Conservation (phyloP, 1,140 invertebrate species). For the Drosophila pectinifera region DNA sequence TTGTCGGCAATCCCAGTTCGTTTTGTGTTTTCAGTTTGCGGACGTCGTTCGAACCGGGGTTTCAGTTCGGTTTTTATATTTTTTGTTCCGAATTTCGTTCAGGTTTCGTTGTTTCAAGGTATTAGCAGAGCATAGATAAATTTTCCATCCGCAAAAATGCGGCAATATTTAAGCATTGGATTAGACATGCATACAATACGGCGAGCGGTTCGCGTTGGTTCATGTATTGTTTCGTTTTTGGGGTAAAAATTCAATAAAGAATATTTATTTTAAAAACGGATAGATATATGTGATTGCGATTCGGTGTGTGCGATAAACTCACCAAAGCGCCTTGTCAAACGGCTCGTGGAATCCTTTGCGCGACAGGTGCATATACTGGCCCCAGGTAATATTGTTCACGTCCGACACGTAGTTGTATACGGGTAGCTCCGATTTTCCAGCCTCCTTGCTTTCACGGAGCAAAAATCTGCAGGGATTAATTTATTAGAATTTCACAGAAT, state of each 20-base stretch:
- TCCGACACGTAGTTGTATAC: constrained; percentile 86
- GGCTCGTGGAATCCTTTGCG: constrained; percentile 83
- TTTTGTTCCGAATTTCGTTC: constrained; percentile 46
- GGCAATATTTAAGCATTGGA: constrained; percentile 78
- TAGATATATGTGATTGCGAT: not conserved
- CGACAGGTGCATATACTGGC: constrained; percentile 85
- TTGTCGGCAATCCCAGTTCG: constrained; percentile 39
- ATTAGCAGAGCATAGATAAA: constrained; percentile 74
- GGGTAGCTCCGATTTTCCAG: constrained; percentile 80
- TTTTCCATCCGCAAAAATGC: constrained; percentile 60
- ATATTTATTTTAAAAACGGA: constrained; percentile 45
- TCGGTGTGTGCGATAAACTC: constrained; percentile 29
- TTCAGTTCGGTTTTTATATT: constrained; percentile 30
- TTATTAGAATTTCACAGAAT: not conserved
- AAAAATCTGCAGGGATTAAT: constrained; percentile 38
- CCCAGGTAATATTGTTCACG: constrained; percentile 85
- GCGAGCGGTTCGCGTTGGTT: constrained; percentile 23
- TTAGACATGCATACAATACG: constrained; percentile 71
- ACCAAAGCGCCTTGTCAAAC: constrained; percentile 84
- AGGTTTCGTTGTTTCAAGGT: constrained; percentile 73
- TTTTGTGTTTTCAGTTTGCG: constrained; percentile 42
- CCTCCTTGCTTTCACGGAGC: constrained; percentile 41
- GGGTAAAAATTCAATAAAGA: constrained; percentile 56
- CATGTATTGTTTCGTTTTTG: not conserved
- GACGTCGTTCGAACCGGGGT: constrained; percentile 20